A percentile compares a stretch with the other conserved stretches of the same genome.
These are phyloP conservation scores for Lineus longissimus DNA, from an alignment of 1,140 invertebrate genomes.

Conservation along the genomic window DNA sequence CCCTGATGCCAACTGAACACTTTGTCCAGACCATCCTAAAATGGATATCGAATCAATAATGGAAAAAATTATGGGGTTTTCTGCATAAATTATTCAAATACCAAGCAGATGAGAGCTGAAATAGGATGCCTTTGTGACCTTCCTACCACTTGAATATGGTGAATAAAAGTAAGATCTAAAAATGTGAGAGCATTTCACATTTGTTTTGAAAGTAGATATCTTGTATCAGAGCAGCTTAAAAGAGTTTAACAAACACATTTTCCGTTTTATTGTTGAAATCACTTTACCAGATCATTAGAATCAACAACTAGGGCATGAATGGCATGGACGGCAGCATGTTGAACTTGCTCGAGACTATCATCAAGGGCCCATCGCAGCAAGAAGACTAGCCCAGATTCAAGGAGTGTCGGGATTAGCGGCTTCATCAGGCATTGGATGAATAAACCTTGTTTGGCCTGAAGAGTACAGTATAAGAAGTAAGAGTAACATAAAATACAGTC, in stretches of 20 bases:
- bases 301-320: constrained; percentile 71
- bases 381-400: constrained; percentile 68
- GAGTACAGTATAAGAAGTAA: not conserved
- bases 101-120: too few species aligned
- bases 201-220: not conserved
- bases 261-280: too few species aligned
- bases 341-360: constrained; percentile 69
- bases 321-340: constrained; percentile 70
- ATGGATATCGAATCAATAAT: constrained; percentile 4
- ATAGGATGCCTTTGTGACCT: too few species aligned
- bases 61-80: too few species aligned
- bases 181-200: too few species aligned
- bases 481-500: constrained; percentile 14
- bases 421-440: constrained; percentile 59
- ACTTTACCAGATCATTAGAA: constrained; percentile 71
- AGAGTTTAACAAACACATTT: too few species aligned
- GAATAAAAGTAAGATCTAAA: too few species aligned
- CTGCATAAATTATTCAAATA: too few species aligned
- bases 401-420: constrained; percentile 55
- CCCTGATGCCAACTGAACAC: constrained; percentile 65
- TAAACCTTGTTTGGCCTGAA: constrained; percentile 46
- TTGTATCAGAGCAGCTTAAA: not conserved
- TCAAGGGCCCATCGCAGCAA: constrained; percentile 79
- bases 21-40: constrained; percentile 61
- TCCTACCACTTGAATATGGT: too few species aligned